These are phyloP conservation scores for Tetrao urogallus DNA, from an alignment of 2,113 vertebrate genomes.

Conservation along the genomic window DNA sequence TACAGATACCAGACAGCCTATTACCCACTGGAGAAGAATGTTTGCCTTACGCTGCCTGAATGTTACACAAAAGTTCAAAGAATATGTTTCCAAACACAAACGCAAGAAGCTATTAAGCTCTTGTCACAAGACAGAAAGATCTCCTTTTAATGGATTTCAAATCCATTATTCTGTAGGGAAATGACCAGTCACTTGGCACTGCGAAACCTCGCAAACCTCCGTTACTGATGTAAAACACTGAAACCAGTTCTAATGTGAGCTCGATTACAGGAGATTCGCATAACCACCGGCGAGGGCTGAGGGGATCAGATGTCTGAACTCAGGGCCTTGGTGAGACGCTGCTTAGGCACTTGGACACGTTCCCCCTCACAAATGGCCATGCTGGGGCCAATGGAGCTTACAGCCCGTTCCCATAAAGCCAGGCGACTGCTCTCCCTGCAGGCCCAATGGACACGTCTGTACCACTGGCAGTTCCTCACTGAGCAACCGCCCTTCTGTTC, in stretches of 20 bases:
- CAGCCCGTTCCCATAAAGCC: neutral
- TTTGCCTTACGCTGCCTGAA: conserved; percentile 57
- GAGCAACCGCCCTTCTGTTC: neutral
- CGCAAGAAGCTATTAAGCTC: conserved; percentile 61
- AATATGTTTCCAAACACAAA: conserved; percentile 64
- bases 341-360: neutral
- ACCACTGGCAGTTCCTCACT: neutral
- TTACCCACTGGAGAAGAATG: conserved; percentile 56
- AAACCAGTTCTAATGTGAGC: neutral
- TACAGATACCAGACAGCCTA: conserved; percentile 59
- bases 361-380: neutral
- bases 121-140: conserved; percentile 54
- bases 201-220: neutral
- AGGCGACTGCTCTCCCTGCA: neutral
- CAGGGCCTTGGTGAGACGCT: accelerated
- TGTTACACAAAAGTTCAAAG: conserved; percentile 57
- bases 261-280: neutral
- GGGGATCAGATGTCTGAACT: neutral
- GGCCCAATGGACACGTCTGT: accelerated
- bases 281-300: neutral
- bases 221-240: neutral
- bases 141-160: conserved; percentile 57
- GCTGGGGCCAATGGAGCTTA: neutral
- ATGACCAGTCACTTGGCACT: neutral
- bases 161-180: conserved; percentile 35